These are phyloP conservation scores for Enteromius thamalakanensis DNA, from an alignment of 2,797 vertebrate species.

Conservation along the genomic window DNA sequence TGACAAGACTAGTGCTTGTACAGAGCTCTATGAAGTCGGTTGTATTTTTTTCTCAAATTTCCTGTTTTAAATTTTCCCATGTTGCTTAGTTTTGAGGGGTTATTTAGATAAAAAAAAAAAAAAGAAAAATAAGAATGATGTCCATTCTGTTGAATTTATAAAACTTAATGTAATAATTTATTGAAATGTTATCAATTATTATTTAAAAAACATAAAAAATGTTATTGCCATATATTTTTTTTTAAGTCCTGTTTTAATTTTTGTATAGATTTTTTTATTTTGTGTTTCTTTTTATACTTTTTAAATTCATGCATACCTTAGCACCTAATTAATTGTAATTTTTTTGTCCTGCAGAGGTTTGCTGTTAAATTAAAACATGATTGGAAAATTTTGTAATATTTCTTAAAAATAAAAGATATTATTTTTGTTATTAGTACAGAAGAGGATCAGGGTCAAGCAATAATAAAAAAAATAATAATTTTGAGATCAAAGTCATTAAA, in stretches of 20 bases:
- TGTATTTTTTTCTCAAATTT: neutral
- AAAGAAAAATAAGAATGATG: neutral
- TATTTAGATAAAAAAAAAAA: neutral
- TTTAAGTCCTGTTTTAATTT: neutral
- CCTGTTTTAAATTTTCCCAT: neutral
- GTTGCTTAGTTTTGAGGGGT: neutral
- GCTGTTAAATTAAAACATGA: neutral
- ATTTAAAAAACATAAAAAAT: too few species aligned
- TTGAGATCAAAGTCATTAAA: too few species aligned
- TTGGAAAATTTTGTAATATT: neutral
- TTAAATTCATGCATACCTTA: neutral
- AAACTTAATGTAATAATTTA: neutral
- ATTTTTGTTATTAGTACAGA: neutral
- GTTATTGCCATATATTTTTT: neutral
- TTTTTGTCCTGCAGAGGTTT: neutral
- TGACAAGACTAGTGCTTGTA: constrained; percentile 6
- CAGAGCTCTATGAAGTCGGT: neutral
- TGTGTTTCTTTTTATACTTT: neutral
- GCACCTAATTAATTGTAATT: neutral
- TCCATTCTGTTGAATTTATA: neutral
- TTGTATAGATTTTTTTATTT: neutral
- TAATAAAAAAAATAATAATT: too few species aligned
- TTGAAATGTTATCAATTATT: neutral
- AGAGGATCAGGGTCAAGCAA: too few species aligned
- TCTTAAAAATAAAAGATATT: neutral